Conservation (phyloP, 1,140 invertebrate genomes). For the Diuraphis noxia region DNA sequence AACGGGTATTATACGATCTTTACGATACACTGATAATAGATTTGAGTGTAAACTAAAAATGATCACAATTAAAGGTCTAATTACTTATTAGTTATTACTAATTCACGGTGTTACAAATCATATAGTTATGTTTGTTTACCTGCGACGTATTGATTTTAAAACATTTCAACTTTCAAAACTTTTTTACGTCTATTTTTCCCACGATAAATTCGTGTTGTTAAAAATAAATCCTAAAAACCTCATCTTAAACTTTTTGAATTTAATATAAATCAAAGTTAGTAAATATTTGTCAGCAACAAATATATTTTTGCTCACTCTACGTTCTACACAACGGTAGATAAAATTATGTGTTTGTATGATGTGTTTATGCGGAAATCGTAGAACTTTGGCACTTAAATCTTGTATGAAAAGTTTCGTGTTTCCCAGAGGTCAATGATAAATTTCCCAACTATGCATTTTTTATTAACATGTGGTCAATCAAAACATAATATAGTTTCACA, state of each 20-base stretch:
- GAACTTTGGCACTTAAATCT: constrained; percentile 17
- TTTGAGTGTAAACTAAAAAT: neutral
- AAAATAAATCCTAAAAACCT: neutral
- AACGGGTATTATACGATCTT: neutral
- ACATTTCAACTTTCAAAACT: neutral
- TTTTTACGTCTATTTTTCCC: neutral
- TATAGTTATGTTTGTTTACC: neutral
- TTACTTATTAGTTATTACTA: neutral
- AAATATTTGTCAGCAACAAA: constrained; percentile 1
- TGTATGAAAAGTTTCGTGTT: constrained; percentile 16
- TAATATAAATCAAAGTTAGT: constrained; percentile 22
- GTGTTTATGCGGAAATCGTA: constrained; percentile 23
- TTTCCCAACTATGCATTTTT: neutral
- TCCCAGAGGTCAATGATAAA: neutral
- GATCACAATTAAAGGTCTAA: neutral
- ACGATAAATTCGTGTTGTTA: neutral
- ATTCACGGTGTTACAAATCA: neutral
- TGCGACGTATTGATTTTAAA: neutral
- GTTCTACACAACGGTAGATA: neutral
- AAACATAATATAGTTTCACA: neutral
- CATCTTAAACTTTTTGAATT: constrained; percentile 11
- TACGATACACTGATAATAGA: neutral
- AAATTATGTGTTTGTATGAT: neutral
- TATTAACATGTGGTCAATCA: neutral
- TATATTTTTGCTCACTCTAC: neutral